Evolutionary conservation across 2,888 invertebrate species (phyloP).

Genomic region (Mallateleia sp.): DNA sequence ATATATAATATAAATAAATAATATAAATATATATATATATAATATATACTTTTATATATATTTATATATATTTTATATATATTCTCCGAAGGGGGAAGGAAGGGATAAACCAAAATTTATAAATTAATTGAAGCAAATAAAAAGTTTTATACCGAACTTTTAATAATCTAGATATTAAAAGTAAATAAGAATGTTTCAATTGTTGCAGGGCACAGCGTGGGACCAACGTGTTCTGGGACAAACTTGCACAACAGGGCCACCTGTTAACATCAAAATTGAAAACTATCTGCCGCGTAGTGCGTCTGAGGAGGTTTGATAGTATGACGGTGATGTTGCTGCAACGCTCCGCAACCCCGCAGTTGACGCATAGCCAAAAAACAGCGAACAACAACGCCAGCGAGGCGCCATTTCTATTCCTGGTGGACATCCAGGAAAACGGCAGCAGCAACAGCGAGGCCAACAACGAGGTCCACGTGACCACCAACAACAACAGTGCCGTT

Average conservation of each 20-base stretch:
- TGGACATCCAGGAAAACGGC: constrained; percentile 85
- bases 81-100: too few relatives aligned
- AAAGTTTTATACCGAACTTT: too few relatives aligned
- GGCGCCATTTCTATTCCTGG: constrained; percentile 87
- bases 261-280: constrained; percentile 56
- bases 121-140: too few relatives aligned
- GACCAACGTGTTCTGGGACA: constrained; percentile 43
- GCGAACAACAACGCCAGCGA: constrained; percentile 86
- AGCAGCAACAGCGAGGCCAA: constrained; percentile 79
- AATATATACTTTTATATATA: too few relatives aligned
- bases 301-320: constrained; percentile 86
- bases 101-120: too few relatives aligned
- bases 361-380: constrained; percentile 88
- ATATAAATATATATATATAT: too few relatives aligned
- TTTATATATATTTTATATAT: too few relatives aligned
- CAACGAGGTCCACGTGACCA: constrained; percentile 71
- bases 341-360: constrained; percentile 89
- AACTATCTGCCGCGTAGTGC: constrained; percentile 73
- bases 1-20: too few relatives aligned
- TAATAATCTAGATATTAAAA: too few relatives aligned
- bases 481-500: constrained; percentile 77
- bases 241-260: constrained; percentile 39
- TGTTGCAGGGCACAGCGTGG: constrained; percentile 56
- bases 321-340: constrained; percentile 90
- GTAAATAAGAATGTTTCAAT: too few relatives aligned